Base-by-base conservation (phyloP, 2,888 invertebrate species). In the Mimachlamys varia region DNA sequence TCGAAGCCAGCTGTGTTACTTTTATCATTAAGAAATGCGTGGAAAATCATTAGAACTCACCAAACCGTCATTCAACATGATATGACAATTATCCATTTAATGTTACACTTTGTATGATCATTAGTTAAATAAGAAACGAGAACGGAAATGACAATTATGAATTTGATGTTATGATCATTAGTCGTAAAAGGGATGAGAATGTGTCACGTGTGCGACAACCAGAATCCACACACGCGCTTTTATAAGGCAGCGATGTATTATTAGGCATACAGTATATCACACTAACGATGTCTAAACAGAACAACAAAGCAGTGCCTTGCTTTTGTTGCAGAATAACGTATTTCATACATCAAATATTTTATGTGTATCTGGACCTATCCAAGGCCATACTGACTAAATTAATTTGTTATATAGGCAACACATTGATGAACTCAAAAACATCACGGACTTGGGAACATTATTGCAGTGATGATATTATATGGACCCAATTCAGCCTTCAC, bases 101-200 rank as follows among this genome's bases (percentile, higher is more conserved):
- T 58, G 58, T 58, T 19, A n/a, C n/a, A n/a, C n/a, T n/a, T n/a
- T n/a, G n/a, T n/a, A 58, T 58, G 58, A 58, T 58, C 58, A 58
- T 58, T 58, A 58, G 58, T 58, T 58, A 58, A 58, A 58, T 58
- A 58, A 19, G 22, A 58, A 19, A 58, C n/a, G 58, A 22, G 58
- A 58, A 58, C 58, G 15, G 58, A 58, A 19, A 58, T 22, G 58
- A 58, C 58, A 58, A 58, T 58, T 58, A 58, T n/a, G 7, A 19
- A 58, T 58, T 58, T 19, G 58, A 22, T 19, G 58, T 58, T 19
- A 22, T n/a, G 22, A 58, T 58, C 58, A 58, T 58, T 58, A 58
- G 58, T 19, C 19, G 19, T 58, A 58, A n/a, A 58, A 58, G 58
- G 58, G 19, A 22, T 19, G 58, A n/a, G 19, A 58, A 58, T 58